phyloP scores from a whole-genome alignment of 2,797 vertebrate genomes.

The Melanotaenia maccullochi region DNA sequence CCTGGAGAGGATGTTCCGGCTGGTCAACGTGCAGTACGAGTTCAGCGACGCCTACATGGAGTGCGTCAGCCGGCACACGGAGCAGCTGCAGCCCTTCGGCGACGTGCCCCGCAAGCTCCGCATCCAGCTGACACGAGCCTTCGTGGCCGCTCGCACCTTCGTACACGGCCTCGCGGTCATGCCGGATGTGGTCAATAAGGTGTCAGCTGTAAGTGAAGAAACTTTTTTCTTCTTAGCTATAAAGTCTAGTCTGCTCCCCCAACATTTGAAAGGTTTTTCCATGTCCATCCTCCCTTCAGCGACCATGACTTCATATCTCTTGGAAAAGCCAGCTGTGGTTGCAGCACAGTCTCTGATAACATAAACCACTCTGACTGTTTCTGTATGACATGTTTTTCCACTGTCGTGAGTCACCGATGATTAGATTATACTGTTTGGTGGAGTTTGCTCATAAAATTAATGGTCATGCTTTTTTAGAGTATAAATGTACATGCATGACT shows the following conservation, averaged over 20 bases:
- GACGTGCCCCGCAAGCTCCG: slow-evolving; percentile 95
- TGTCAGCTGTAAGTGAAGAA: slow-evolving; percentile 86
- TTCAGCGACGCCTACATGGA: slow-evolving; percentile 94
- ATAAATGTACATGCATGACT: slow-evolving; percentile 17
- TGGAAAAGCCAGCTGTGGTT: slow-evolving; percentile 25
- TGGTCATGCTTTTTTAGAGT: slow-evolving; percentile 21
- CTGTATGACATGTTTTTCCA: slow-evolving; percentile 59
- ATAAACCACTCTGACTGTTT: slow-evolving; percentile 43
- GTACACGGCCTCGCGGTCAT: slow-evolving; percentile 89
- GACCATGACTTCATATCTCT: slow-evolving; percentile 39
- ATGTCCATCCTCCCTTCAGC: not conserved
- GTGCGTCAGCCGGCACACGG: slow-evolving; percentile 93
- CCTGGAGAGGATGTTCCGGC: slow-evolving; percentile 94
- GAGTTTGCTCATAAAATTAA: slow-evolving; percentile 34
- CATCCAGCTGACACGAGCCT: slow-evolving; percentile 91
- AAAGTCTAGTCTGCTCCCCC: not conserved
- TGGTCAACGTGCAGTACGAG: slow-evolving; percentile 95
- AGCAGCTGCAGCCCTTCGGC: slow-evolving; percentile 95
- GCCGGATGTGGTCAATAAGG: slow-evolving; percentile 89
- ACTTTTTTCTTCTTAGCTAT: no score
- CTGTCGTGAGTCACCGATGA: slow-evolving; percentile 42
- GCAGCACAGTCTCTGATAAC: slow-evolving; percentile 45
- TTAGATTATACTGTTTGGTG: slow-evolving; percentile 53
- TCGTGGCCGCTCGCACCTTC: slow-evolving; percentile 92
- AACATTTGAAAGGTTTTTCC: not conserved